These are phyloP conservation scores for Ciconia nigra DNA, from an alignment of 2,797 vertebrate species.

Conservation along the genomic window DNA sequence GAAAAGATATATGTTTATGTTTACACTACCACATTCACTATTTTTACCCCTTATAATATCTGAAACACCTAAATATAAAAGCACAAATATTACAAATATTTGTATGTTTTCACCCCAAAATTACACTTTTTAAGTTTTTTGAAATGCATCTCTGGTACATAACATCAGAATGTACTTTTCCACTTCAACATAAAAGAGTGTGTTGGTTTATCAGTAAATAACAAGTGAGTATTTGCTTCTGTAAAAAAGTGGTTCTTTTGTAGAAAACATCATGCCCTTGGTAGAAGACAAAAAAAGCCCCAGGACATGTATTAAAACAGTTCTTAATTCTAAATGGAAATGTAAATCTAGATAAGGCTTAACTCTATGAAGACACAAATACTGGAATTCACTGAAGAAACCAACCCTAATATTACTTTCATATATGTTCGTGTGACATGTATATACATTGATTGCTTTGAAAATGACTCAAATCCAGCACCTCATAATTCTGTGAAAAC, in stretches of 20 bases:
- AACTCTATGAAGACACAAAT: neutral
- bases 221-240: neutral
- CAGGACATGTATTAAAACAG: neutral
- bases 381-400: neutral
- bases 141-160: neutral
- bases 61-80: neutral
- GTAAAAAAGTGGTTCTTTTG: neutral
- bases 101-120: neutral
- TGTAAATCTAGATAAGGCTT: neutral
- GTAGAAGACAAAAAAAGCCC: neutral
- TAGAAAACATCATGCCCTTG: neutral
- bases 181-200: neutral
- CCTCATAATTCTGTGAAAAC: neutral
- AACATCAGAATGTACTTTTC: neutral
- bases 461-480: neutral
- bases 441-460: neutral
- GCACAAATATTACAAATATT: neutral
- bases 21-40: neutral
- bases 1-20: neutral
- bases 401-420: neutral
- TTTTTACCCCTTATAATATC: neutral
- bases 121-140: neutral
- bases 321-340: neutral
- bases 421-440: accelerated
- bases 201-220: neutral